These are phyloP conservation scores for Athalia cordata DNA, from an alignment of 2,888 invertebrate species.

Conservation along the genomic window DNA sequence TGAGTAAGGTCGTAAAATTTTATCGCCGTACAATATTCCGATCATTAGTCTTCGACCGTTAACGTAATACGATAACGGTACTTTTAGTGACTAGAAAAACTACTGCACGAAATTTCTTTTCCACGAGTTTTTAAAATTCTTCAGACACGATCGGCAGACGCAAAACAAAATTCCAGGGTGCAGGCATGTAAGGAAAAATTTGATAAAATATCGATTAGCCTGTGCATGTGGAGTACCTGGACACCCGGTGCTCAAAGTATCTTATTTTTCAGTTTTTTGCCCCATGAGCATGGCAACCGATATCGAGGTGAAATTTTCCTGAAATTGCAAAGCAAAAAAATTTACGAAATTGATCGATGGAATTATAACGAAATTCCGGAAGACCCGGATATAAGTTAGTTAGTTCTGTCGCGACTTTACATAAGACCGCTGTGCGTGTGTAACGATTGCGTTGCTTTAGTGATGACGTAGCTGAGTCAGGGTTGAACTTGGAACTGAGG, in stretches of 20 bases:
- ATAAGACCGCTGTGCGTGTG: slow-evolving; percentile 17
- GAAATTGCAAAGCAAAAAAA: too few relatives aligned
- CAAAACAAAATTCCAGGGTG: not conserved
- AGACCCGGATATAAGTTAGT: not conserved
- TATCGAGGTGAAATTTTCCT: too few relatives aligned
- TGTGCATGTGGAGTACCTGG: too few relatives aligned
- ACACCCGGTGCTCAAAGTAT: too few relatives aligned
- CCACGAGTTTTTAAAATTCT: not conserved
- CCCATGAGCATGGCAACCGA: too few relatives aligned
- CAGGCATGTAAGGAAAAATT: not conserved
- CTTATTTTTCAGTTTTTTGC: too few relatives aligned
- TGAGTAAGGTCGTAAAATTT: not conserved
- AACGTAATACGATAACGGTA: slow-evolving; percentile 8
- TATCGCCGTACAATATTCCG: slow-evolving; percentile 10
- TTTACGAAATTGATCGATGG: too few relatives aligned
- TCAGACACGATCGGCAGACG: too few relatives aligned
- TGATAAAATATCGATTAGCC: too few relatives aligned
- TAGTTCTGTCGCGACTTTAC: slow-evolving; percentile 19
- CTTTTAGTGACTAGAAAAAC: slow-evolving; percentile 16
- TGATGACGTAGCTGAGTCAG: slow-evolving; percentile 64
- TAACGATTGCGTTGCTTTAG: slow-evolving; percentile 32
- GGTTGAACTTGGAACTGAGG: slow-evolving; percentile 70
- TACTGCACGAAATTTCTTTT: slow-evolving; percentile 5
- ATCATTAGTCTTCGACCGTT: slow-evolving; percentile 12
- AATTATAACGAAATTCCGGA: not conserved